Evolutionary conservation across 1,140 invertebrate species (phyloP).

Genomic region (Adoxophyes honmai): DNA sequence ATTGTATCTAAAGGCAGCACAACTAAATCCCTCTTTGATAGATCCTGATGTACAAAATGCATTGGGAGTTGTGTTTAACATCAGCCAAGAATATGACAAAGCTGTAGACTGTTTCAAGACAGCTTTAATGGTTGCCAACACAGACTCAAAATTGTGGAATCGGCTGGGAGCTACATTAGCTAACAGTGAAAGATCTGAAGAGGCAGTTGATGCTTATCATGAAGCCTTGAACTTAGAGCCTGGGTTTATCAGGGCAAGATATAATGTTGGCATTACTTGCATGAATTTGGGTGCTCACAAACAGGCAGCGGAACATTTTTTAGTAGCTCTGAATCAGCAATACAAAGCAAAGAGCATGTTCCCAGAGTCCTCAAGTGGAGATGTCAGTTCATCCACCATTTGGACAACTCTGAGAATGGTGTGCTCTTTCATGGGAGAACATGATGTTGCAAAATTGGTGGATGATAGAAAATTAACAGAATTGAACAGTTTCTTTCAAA

Average conservation of each 20-base stretch:
- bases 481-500: constrained; percentile 82
- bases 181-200: constrained; percentile 95
- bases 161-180: constrained; percentile 97
- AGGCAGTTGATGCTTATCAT: constrained; percentile 97
- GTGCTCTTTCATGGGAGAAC: constrained; percentile 89
- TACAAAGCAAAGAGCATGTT: constrained; percentile 81
- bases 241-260: constrained; percentile 97
- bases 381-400: constrained; percentile 91
- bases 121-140: constrained; percentile 88
- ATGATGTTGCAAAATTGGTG: constrained; percentile 86
- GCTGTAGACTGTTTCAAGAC: constrained; percentile 97
- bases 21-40: constrained; percentile 85
- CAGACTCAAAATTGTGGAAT: constrained; percentile 98
- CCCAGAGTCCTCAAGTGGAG: constrained; percentile 50
- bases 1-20: constrained; percentile 91
- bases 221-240: constrained; percentile 93
- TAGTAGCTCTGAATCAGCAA: constrained; percentile 96
- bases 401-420: constrained; percentile 97
- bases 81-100: constrained; percentile 96
- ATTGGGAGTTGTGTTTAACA: constrained; percentile 96
- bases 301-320: constrained; percentile 96
- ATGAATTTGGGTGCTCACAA: constrained; percentile 96
- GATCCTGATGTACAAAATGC: constrained; percentile 98
- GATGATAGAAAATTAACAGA: constrained; percentile 83
- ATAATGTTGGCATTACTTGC: constrained; percentile 98